Conservation (phyloP, 2,888 invertebrate genomes). For the Apocheima hispidaria region DNA sequence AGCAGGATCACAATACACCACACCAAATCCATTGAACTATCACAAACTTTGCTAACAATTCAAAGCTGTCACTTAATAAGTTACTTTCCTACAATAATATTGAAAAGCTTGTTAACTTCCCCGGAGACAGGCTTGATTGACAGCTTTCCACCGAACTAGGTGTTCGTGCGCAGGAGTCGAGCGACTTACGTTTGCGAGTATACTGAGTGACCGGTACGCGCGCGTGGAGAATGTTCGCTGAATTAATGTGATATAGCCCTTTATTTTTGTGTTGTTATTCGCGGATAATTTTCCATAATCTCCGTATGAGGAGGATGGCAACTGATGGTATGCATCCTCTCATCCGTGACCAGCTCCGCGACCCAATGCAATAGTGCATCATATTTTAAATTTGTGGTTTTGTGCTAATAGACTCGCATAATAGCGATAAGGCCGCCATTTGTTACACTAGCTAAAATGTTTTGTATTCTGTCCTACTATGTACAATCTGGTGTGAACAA, state of each 20-base stretch:
- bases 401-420: too few relatives aligned
- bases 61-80: neutral
- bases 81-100: neutral
- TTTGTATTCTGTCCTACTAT: too few relatives aligned
- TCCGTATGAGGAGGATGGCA: neutral
- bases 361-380: too few relatives aligned
- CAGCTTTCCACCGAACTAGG: neutral
- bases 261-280: too few relatives aligned
- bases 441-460: too few relatives aligned
- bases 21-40: neutral
- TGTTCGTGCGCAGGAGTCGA: neutral
- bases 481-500: too few relatives aligned
- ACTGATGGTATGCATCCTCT: too few relatives aligned
- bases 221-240: slow-evolving; percentile 4
- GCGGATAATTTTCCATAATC: too few relatives aligned
- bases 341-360: too few relatives aligned
- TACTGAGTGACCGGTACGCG: neutral
- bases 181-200: too few relatives aligned
- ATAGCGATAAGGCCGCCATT: too few relatives aligned
- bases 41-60: neutral
- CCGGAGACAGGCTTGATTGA: neutral
- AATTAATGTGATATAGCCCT: neutral
- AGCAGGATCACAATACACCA: neutral
- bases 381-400: too few relatives aligned
- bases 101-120: neutral